Evolutionary conservation across 2,888 invertebrate species (phyloP).

Genomic region (Euphydryas editha): DNA sequence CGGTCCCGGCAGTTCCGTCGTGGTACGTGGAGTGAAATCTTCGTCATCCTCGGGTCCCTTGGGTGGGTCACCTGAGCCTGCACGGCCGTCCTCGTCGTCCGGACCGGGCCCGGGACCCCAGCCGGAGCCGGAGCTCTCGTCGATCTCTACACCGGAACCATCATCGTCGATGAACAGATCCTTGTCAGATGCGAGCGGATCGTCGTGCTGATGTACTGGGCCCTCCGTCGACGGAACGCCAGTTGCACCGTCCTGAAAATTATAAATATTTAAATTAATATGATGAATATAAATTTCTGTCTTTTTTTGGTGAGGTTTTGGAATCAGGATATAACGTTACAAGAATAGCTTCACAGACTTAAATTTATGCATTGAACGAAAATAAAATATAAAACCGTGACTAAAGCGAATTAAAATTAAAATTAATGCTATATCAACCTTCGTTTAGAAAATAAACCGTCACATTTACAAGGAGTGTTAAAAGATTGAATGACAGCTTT

Average conservation of each 20-base stretch:
- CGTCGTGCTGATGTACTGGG: conserved; percentile 68
- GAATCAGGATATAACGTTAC: background rate
- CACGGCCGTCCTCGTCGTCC: conserved; percentile 88
- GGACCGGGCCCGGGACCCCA: conserved; percentile 87
- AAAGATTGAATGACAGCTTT: conserved; percentile 31
- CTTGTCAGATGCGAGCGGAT: conserved; percentile 75
- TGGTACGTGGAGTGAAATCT: conserved; percentile 59
- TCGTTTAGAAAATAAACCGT: conserved; percentile 24
- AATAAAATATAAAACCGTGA: background rate
- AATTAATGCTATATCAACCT: conserved; percentile 5
- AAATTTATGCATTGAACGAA: too few relatives aligned
- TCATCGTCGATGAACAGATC: conserved; percentile 92
- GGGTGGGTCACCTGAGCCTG: conserved; percentile 72
- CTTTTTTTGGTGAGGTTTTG: too few relatives aligned
- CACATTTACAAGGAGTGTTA: conserved; percentile 26
- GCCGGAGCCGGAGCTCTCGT: conserved; percentile 94
- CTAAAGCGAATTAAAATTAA: background rate
- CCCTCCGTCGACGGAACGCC: conserved; percentile 63
- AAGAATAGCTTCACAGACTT: too few relatives aligned
- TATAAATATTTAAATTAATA: conserved; percentile 14
- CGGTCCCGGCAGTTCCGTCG: conserved; percentile 42
- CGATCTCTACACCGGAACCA: conserved; percentile 88
- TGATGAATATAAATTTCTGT: too few relatives aligned
- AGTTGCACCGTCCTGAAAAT: conserved; percentile 71
- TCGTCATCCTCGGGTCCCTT: conserved; percentile 74